Base-by-base conservation (phyloP, 2,797 vertebrate species). In the Urocyon cinereoargenteus region DNA sequence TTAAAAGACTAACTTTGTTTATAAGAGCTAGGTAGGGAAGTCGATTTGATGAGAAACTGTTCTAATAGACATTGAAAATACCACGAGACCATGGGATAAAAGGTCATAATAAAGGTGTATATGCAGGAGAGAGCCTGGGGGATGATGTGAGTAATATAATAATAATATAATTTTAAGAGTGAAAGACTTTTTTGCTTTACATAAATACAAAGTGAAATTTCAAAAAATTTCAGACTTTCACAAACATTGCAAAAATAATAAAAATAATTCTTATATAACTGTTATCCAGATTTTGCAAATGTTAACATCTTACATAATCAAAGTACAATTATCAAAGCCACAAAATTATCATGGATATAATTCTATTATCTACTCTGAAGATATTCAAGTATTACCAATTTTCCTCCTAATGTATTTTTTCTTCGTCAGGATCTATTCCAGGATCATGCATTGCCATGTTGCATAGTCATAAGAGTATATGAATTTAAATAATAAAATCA, bases 401-500 rank as follows among this genome's bases (percentile, higher is more conserved):
- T 61, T 84, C 34, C 59, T 84, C 51, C 31, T 91, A 93, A 83
- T 66, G 15, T 77, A 15, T 70, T 18, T 34, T 81, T 86, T 86
- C 13, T 90, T 86, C 28, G 57, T 21, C 14, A 91, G 18, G 26
- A 86, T 89, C 22, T 15, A 86, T 59, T 94, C 26, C 16, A 55
- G 18, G 9, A 84, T 49, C 19, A 61, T 9, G 18, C 0, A 7
- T 57, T 90, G 10, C 40, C 10, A 79, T 26, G 31, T 59, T 26
- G 45, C 11, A 45, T 53, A 31, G 49, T 79, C 22, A 79, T 72
- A 59, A 83, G 10, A 73, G 16, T 19, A 16, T 53, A 83, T 86
- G n/a, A 19, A 9, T 81, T 87, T 84, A 85, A 86, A 31, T 79
- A 28, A 89, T 87, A 55, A 96, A 88, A 92, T 81, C 36, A 82